Base-by-base conservation (phyloP, 2,113 vertebrate genomes). In the Pica pica region DNA sequence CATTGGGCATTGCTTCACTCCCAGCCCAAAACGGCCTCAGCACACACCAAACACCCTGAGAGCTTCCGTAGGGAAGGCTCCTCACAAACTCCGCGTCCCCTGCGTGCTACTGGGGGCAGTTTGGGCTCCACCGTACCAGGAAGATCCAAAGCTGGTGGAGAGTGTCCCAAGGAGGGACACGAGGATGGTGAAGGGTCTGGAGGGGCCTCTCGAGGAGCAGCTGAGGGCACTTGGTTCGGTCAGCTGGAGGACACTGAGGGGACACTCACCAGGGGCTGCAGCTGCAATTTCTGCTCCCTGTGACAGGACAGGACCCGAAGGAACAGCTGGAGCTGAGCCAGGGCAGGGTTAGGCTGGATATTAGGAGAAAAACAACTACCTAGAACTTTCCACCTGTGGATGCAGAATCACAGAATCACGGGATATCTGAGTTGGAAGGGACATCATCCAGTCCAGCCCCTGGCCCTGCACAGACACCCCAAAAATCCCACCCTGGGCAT, bases 41-140 rank as follows among this genome's bases (percentile, higher is more conserved):
- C 70, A 19, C 46, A 7, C 3, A 17, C 1, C 26, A 8, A 26
- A 13, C 4, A 16, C n/a, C 31, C 24, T 2, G 1, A 1, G 4
- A 37, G 47, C 14, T 2, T 1, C 60, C 11, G 76, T 0, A 4
- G 20, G 18, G 6, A 3, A 8, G 53, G 74, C 14, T 35, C 53
- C 55, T 30, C 71, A 16, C 19, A 6, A 35, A 7, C 57, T 0
- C 0, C 1, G 2, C 0, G 0, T 1, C 18, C 56, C 1, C 68
- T 2, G n/a, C 28, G 8, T 7, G 4, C 42, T 11, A 7, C 19
- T 4, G 60, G 19, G 28, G 27, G 16, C 1, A 2, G 49, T 4
- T 4, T 2, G 16, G 70, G 71, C 30, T 49, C 13, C 52, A 7
- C 42, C 1, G 60, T 3, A 7, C 14, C 0, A 3, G 6, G 2